These are phyloP conservation scores for Melanaphis sacchari DNA, from an alignment of 1,140 invertebrate genomes.

Conservation along the genomic window DNA sequence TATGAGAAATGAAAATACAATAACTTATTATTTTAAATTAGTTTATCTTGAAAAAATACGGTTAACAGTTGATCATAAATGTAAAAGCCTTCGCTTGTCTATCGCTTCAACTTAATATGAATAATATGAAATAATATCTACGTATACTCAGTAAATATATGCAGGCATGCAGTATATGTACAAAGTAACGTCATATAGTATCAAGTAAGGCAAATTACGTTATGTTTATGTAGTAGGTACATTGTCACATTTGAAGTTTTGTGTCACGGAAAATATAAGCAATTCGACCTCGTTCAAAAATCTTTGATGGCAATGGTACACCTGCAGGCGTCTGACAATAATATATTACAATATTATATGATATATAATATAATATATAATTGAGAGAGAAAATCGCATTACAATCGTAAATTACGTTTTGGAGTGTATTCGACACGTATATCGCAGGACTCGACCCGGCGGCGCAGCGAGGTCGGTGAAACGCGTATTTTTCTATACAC, in stretches of 20 bases:
- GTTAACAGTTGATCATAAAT: not conserved
- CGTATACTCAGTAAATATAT: not conserved
- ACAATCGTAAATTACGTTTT: conserved; percentile 9
- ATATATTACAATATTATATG: not conserved
- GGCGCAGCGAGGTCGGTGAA: not conserved
- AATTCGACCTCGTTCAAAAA: not conserved
- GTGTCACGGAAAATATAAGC: not conserved
- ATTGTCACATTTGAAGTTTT: not conserved
- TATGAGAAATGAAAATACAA: not conserved
- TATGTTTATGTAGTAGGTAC: not conserved
- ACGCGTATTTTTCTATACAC: not conserved
- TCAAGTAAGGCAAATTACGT: conserved; percentile 6
- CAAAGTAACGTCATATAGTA: not conserved
- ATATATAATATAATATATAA: not conserved
- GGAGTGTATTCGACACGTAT: conserved; percentile 12
- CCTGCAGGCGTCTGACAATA: not conserved
- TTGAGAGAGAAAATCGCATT: not conserved
- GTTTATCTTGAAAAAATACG: not conserved
- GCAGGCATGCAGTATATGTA: not conserved
- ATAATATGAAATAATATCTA: not conserved
- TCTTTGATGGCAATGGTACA: not conserved
- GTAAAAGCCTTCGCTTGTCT: not conserved
- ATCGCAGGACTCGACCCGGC: not conserved
- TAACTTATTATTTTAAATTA: not conserved
- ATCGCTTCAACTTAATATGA: not conserved